phyloP scores from a whole-genome alignment of 2,888 invertebrate species.

The Hypsopygia costalis region DNA sequence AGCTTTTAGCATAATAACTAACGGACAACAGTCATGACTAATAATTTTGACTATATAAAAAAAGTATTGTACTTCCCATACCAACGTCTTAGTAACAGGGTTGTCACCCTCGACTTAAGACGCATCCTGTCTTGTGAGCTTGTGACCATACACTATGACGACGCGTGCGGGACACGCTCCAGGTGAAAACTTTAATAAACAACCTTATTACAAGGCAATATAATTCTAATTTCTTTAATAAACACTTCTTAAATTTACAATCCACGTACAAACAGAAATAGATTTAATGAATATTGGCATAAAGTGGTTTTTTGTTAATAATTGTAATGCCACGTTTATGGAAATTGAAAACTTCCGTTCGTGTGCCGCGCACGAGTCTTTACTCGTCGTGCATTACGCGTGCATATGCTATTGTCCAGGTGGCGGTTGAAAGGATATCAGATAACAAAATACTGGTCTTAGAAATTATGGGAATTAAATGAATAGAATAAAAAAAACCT shows the following conservation, averaged over 20 bases:
- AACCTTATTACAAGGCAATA: background rate
- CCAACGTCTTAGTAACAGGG: slow-evolving; percentile 46
- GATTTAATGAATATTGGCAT: background rate
- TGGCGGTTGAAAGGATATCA: slow-evolving; percentile 32
- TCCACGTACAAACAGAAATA: no score
- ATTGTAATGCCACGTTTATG: slow-evolving; percentile 30
- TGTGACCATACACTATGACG: slow-evolving; percentile 47
- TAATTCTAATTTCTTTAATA: background rate
- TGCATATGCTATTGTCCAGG: slow-evolving; percentile 38
- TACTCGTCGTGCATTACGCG: slow-evolving; percentile 44
- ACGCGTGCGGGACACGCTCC: slow-evolving; percentile 36
- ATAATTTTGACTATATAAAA: no score
- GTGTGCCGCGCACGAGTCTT: slow-evolving; percentile 61
- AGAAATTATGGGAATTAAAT: no score
- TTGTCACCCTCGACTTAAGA: slow-evolving; percentile 58
- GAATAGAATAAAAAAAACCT: no score
- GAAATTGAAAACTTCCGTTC: slow-evolving; percentile 71
- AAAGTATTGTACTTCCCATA: slow-evolving; percentile 10
- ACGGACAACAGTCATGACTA: no score
- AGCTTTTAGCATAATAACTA: no score
- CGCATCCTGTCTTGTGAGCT: slow-evolving; percentile 60
- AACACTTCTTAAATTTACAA: background rate
- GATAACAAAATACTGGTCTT: slow-evolving; percentile 4
- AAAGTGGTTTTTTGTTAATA: slow-evolving; percentile 20
- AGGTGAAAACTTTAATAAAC: background rate